Evolutionary conservation across 1,140 invertebrate species (phyloP).

Genomic region (Aphis craccivora): DNA sequence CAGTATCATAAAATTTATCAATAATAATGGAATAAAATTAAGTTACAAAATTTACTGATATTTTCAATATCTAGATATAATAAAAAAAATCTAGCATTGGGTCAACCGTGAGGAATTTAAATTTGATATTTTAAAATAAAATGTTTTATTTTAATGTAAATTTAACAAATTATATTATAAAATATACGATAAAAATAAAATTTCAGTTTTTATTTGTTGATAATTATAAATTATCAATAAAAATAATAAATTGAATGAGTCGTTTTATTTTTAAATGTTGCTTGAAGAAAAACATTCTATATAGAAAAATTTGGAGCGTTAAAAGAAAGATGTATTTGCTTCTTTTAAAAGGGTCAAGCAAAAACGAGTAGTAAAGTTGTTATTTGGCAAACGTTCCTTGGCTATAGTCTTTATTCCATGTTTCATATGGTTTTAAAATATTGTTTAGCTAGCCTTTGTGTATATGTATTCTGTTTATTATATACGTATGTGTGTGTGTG

Average conservation of each 20-base stretch:
- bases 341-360: not conserved
- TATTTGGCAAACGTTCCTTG: constrained; percentile 25
- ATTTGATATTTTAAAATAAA: not conserved
- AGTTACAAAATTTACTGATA: too few species aligned
- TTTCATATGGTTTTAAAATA: constrained; percentile 1
- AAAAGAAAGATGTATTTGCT: not conserved
- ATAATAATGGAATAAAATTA: too few species aligned
- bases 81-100: too few species aligned
- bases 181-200: not conserved
- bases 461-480: not conserved
- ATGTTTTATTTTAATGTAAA: not conserved
- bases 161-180: not conserved
- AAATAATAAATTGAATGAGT: not conserved
- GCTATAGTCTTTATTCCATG: not conserved
- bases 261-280: not conserved
- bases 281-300: not conserved
- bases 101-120: not conserved
- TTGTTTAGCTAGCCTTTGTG: not conserved
- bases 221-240: not conserved
- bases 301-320: constrained; percentile 2
- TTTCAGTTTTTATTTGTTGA: not conserved
- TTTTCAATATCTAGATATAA: too few species aligned
- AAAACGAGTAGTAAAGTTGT: constrained; percentile 11
- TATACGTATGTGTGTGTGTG: not conserved
- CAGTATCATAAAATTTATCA: too few species aligned